phyloP scores from a whole-genome alignment of 1,140 invertebrate genomes.

The Drosophila pectinifera region DNA sequence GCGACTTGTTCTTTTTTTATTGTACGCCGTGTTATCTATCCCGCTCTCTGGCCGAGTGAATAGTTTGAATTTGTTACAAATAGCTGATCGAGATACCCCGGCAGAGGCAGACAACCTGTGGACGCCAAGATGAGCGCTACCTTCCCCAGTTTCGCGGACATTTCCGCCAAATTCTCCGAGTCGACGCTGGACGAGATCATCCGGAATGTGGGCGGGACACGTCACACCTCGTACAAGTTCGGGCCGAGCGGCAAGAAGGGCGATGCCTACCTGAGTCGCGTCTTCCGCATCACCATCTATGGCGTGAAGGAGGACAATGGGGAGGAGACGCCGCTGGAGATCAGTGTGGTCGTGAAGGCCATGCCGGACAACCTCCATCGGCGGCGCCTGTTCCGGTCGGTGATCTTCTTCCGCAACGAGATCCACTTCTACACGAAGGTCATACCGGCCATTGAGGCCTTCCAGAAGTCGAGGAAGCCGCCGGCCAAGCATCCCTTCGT shows the following conservation, averaged over 20 bases:
- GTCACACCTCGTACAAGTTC: constrained; percentile 85
- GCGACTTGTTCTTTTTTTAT: constrained; percentile 1
- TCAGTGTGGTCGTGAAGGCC: constrained; percentile 87
- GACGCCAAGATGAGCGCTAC: constrained; percentile 41
- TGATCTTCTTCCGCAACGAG: constrained; percentile 90
- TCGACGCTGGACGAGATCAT: constrained; percentile 85
- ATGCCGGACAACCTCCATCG: constrained; percentile 88
- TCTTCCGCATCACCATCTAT: constrained; percentile 86
- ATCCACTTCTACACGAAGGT: constrained; percentile 88
- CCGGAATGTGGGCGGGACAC: constrained; percentile 75
- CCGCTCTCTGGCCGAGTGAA: constrained; percentile 1
- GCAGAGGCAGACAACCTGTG: constrained; percentile 2
- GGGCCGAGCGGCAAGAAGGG: constrained; percentile 87
- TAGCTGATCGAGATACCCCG: constrained; percentile 12
- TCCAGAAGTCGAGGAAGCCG: constrained; percentile 85
- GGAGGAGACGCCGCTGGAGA: constrained; percentile 37
- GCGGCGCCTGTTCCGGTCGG: constrained; percentile 87
- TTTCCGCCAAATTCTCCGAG: constrained; percentile 85
- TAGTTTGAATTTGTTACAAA: constrained; percentile 38
- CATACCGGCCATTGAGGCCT: constrained; percentile 86
- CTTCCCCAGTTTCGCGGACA: constrained; percentile 62
- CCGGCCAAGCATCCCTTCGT: constrained; percentile 85
- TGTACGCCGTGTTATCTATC: constrained; percentile 32
- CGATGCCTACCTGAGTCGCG: constrained; percentile 88
- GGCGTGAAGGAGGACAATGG: constrained; percentile 81